Base-by-base conservation (phyloP, 2,888 invertebrate genomes). In the Zele albiditarsus region DNA sequence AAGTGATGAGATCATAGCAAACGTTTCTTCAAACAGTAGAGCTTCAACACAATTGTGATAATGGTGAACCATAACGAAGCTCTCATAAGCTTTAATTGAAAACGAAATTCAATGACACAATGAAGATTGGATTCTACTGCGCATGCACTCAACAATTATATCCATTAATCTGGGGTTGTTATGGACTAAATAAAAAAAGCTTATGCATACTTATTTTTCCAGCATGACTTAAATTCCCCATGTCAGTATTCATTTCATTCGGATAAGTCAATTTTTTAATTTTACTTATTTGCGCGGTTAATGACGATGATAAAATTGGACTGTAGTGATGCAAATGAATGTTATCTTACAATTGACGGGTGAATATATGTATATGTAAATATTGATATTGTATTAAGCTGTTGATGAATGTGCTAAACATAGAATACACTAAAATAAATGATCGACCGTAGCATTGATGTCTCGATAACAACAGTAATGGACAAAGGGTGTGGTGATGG, bases 401-500 rank as follows among this genome's bases (percentile, higher is more conserved):
- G 23, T 66, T 33, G 6, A 20, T 65, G 6, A 6, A 65, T 23
- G 14, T 12, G 20, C 23, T 38, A 6, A 65, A 31, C 12, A 20
- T 10, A 16, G 31, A 14, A 16, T 12, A 25, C 6, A 33, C 5
- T 38, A 38, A 33, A 20, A 42, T 16, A 23, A 42, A 6, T 66
- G 33, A n/a, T 2, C 33, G 33, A 1, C 1, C 31, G 28, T 14
- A 62, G 23, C 16, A 69, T 2, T 28, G 23, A 71, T 33, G 27
- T 38, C 8, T 72, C 16, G 20, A 28, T 5, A 42, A 14, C 28
- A 65, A 66, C 49, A 72, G 70, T 73, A 63, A 60, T 66, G 63
- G 68, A 68, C 46, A 79, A 75, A 75, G 80, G 81, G 81, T 81
- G 79, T 74, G 78, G 76, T 79, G 79, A 80, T 80, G 80, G 79